Evolutionary conservation across 2,797 vertebrate genomes (phyloP).

Genomic region (Spea hammondii): DNA sequence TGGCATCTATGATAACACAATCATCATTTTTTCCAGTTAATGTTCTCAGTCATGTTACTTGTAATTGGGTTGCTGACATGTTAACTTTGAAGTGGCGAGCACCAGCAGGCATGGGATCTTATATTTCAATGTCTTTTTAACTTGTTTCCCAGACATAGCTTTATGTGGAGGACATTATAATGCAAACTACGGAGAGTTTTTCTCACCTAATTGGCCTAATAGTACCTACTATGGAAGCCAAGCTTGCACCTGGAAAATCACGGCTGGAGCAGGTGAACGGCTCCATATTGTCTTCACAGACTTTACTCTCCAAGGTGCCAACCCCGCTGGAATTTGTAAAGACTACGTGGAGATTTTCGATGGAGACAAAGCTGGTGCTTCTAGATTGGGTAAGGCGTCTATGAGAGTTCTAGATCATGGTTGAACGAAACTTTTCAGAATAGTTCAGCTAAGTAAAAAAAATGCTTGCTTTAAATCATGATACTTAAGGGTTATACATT

Average conservation of each 20-base stretch:
- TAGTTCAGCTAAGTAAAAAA: too few species aligned
- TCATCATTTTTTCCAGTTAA: too few species aligned
- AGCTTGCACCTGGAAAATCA: conserved; percentile 73
- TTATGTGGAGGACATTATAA: conserved; percentile 68
- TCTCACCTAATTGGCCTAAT: conserved; percentile 69
- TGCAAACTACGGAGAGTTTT: conserved; percentile 63
- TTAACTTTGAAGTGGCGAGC: too few species aligned
- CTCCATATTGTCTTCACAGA: conserved; percentile 68
- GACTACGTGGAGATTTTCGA: conserved; percentile 73
- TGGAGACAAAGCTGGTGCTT: conserved; percentile 57
- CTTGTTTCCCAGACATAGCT: conserved; percentile 42
- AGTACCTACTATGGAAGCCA: conserved; percentile 60
- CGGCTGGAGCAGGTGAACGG: conserved; percentile 53
- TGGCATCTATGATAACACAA: too few species aligned
- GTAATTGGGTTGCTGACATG: neutral
- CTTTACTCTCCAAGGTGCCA: conserved; percentile 68
- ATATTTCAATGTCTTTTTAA: neutral
- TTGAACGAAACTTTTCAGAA: too few species aligned
- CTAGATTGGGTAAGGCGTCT: conserved; percentile 37
- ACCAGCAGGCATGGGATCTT: too few species aligned
- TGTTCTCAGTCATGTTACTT: neutral
- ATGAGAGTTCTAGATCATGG: too few species aligned
- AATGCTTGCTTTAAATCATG: too few species aligned
- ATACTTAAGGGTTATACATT: too few species aligned
- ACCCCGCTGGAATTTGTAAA: conserved; percentile 62